phyloP scores from a whole-genome alignment of 1,140 invertebrate genomes.

The Lepidurus couesii region DNA sequence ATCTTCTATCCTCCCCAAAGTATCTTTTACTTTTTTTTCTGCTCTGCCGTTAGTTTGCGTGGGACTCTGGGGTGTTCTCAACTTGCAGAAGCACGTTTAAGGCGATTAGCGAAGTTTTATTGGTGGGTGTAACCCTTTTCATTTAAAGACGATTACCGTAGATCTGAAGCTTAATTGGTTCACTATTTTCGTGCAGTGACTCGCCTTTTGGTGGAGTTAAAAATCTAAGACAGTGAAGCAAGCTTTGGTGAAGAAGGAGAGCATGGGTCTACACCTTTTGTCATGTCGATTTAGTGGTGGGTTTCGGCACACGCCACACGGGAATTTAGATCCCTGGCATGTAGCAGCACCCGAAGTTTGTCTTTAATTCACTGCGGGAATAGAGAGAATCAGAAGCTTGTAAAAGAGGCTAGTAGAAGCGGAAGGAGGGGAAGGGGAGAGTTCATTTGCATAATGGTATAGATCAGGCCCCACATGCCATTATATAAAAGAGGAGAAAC shows the following conservation, averaged over 20 bases:
- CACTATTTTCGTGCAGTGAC: too few relatives aligned
- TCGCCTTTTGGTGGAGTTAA: too few relatives aligned
- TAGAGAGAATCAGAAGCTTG: background rate
- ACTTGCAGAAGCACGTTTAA: too few relatives aligned
- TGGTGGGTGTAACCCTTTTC: too few relatives aligned
- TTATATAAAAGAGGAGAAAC: conserved; percentile 14
- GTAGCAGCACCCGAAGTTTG: background rate
- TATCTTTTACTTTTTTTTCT: too few relatives aligned
- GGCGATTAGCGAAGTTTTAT: too few relatives aligned
- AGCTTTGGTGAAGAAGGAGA: background rate
- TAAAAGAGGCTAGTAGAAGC: background rate
- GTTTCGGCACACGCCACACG: background rate
- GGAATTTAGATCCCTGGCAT: background rate
- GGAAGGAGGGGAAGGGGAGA: background rate
- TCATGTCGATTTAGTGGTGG: background rate
- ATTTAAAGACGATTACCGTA: too few relatives aligned
- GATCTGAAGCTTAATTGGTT: too few relatives aligned
- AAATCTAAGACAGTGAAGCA: background rate
- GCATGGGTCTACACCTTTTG: background rate
- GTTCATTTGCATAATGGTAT: background rate
- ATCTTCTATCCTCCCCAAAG: too few relatives aligned
- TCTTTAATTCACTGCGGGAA: background rate
- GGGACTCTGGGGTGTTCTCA: too few relatives aligned
- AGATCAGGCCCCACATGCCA: conserved; percentile 6
- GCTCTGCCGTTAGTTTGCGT: too few relatives aligned